Evolutionary conservation across 2,797 vertebrate species (phyloP).

Genomic region (Petrocephalus schoutedeni): DNA sequence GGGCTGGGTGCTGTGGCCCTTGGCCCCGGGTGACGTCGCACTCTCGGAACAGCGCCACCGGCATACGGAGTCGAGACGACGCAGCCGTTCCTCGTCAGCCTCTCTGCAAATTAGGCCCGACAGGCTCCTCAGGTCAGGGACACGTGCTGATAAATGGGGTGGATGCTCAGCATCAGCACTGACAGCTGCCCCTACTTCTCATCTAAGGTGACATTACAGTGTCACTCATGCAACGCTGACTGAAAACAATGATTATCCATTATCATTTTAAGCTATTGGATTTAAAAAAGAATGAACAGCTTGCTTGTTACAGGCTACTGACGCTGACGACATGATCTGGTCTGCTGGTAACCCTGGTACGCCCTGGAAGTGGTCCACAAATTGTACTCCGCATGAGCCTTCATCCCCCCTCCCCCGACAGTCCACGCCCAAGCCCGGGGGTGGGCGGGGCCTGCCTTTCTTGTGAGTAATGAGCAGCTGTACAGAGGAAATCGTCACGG

Average conservation of each 20-base stretch:
- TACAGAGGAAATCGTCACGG: conserved; percentile 28
- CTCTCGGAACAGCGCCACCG: neutral
- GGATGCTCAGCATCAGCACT: neutral
- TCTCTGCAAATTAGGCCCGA: neutral
- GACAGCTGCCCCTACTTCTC: neutral
- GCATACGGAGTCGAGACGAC: neutral
- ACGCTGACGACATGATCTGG: neutral
- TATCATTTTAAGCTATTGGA: neutral
- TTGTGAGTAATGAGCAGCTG: conserved; percentile 35
- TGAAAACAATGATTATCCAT: neutral
- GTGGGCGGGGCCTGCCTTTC: conserved; percentile 19
- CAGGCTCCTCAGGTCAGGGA: neutral
- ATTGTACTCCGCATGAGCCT: neutral
- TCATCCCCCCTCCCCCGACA: neutral
- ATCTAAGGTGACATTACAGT: neutral
- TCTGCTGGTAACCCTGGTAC: neutral
- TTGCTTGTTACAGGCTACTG: neutral
- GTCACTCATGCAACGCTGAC: neutral
- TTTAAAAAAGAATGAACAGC: neutral
- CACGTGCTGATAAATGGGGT: neutral
- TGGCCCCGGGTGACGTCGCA: neutral
- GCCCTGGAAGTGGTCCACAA: neutral
- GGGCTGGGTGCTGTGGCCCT: neutral
- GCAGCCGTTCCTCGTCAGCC: neutral
- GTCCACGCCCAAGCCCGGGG: neutral